Evolutionary conservation across 2,797 vertebrate genomes (phyloP).

Genomic region (Pangasius larnaudii): DNA sequence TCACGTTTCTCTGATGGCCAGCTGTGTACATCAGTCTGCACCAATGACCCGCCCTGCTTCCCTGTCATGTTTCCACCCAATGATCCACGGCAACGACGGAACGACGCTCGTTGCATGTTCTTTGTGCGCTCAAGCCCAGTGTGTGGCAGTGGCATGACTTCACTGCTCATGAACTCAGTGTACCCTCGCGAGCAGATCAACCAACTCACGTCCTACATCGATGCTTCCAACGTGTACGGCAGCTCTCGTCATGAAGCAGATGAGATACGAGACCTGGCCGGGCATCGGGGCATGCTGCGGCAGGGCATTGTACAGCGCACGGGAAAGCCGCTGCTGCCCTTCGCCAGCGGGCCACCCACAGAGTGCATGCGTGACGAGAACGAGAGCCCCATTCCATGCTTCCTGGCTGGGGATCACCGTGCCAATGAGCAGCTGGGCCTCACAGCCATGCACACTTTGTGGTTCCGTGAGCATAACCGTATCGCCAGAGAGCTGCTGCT

Average conservation of each 20-base stretch:
- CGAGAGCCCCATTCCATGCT: conserved; percentile 97
- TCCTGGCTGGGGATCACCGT: conserved; percentile 94
- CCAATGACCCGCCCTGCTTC: conserved; percentile 94
- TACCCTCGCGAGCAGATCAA: conserved; percentile 97
- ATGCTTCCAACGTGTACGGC: conserved; percentile 95
- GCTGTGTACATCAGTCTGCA: conserved; percentile 88
- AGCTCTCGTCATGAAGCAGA: conserved; percentile 89
- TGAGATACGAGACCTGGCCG: conserved; percentile 89
- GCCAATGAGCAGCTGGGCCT: conserved; percentile 95
- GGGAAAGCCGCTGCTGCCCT: conserved; percentile 93
- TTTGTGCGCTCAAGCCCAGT: conserved; percentile 96
- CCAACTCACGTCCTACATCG: conserved; percentile 95
- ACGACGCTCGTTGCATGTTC: conserved; percentile 94
- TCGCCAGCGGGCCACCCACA: conserved; percentile 93
- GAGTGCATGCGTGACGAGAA: conserved; percentile 98
- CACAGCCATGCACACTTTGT: conserved; percentile 95
- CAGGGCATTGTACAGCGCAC: conserved; percentile 95
- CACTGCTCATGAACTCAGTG: conserved; percentile 97
- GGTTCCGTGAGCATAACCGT: conserved; percentile 97
- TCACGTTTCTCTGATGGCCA: conserved; percentile 95
- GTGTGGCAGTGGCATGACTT: conserved; percentile 97
- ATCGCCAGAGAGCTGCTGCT: conserved; percentile 88
- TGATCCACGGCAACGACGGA: conserved; percentile 83
- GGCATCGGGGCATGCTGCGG: conserved; percentile 92
- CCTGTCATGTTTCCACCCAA: conserved; percentile 91